Evolutionary conservation across 2,888 invertebrate genomes (phyloP), one percentile per base, ranked within the genome.

Genomic region (Lasioglossum morio): DNA sequence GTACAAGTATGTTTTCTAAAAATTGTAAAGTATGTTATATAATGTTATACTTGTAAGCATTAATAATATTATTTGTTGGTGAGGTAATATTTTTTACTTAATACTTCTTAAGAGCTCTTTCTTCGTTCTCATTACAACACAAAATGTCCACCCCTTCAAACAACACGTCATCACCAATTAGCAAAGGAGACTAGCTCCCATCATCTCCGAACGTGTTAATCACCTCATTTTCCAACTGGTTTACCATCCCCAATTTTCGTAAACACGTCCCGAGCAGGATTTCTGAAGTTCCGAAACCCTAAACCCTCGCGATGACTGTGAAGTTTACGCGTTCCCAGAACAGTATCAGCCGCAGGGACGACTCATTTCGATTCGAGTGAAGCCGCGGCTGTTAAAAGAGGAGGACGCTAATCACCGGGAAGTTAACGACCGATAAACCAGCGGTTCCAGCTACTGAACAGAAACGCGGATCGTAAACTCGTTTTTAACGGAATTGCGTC

Each of bases 381-480:
- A 40, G 48, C 37, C 23, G 19, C 37, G 14, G 3, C n/a, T 12
- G 34, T 63, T 69, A 53, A 77, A 57, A n/a, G n/a, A 48, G 57
- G 2, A 19, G 63, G 53, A 69, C 66, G n/a, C 86, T 89, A 87
- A 89, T 89, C 87, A 84, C 84, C 85, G 87, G 81, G 81, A 82
- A 85, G 87, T 90, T 91, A 90, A 92, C 90, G 90, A 88, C 88
- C 92, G 88, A 92, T 92, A 91, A 91, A 92, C 87, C 88, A 80
- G 34, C 80, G 85, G 87, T 89, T 82, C 86, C 85, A 81, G 82
- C 88, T 79, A 78, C 88, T 87, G 88, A 91, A 88, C 89, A 48
- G 48, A 48, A 48, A 86, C 88, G 88, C 85, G 85, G 84, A 85
- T 90, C 90, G 90, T 90, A 91, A 92, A 92, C 88, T 90, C 86